These are phyloP conservation scores for Cybosia mesomella DNA, from an alignment of 2,888 invertebrate species.

Conservation along the genomic window DNA sequence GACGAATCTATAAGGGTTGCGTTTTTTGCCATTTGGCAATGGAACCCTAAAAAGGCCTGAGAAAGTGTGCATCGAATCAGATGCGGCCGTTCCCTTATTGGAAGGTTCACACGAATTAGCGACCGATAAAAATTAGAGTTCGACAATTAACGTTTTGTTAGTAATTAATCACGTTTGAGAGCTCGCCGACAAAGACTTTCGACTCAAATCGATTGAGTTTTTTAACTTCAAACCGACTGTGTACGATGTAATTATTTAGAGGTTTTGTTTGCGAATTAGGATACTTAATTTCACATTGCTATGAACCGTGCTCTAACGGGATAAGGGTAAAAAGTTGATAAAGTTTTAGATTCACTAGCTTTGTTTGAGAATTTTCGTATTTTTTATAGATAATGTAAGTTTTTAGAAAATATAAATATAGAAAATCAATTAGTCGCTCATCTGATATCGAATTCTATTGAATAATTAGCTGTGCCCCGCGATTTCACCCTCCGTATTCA, in stretches of 20 bases:
- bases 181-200: conserved; percentile 42
- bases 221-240: conserved; percentile 41
- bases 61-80: conserved; percentile 37
- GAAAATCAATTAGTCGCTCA: too few relatives aligned
- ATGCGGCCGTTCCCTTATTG: conserved; percentile 14
- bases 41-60: conserved; percentile 26
- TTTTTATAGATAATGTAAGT: too few relatives aligned
- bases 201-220: conserved; percentile 45
- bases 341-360: not conserved
- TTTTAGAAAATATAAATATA: too few relatives aligned
- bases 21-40: too few relatives aligned
- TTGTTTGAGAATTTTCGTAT: not conserved
- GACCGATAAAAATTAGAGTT: conserved; percentile 49
- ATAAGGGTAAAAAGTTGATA: not conserved
- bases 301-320: conserved; percentile 10
- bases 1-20: too few relatives aligned
- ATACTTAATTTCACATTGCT: conserved; percentile 1
- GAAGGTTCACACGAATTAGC: conserved; percentile 50
- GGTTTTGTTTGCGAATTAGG: conserved; percentile 25
- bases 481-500: too few relatives aligned
- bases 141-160: conserved; percentile 55
- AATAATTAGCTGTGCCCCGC: too few relatives aligned
- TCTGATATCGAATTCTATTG: too few relatives aligned
- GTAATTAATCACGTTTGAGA: conserved; percentile 59
- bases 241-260: conserved; percentile 29